Evolutionary conservation across 2,888 invertebrate genomes (phyloP).

Genomic region (Eilema caniola): DNA sequence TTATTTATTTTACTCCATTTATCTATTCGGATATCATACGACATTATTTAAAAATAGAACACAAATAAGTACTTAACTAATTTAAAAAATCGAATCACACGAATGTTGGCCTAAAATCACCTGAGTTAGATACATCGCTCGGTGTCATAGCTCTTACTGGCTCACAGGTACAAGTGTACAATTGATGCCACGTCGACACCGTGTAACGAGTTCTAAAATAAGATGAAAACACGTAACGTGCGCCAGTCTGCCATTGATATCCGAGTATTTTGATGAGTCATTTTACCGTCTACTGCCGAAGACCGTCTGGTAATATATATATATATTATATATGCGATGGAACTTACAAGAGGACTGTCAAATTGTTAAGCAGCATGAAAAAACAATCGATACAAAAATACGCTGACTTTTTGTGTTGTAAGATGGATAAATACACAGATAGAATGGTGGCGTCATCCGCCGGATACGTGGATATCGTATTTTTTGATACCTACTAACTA

Average conservation of each 20-base stretch:
- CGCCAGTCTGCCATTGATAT: conserved; percentile 64
- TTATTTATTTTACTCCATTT: not conserved
- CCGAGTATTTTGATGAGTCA: conserved; percentile 63
- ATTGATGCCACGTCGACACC: conserved; percentile 53
- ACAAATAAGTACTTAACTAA: not conserved
- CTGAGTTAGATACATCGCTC: conserved; percentile 12
- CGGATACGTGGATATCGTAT: conserved; percentile 1
- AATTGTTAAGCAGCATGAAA: not conserved
- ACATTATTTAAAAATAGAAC: conserved; percentile 5
- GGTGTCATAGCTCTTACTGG: conserved; percentile 23
- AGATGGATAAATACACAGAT: not conserved
- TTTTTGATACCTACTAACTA: not conserved
- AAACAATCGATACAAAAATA: not conserved
- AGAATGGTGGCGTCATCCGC: not conserved
- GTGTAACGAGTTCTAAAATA: conserved; percentile 62
- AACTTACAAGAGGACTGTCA: conserved; percentile 17
- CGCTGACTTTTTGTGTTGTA: not conserved
- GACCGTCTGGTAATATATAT: conserved; percentile 34
- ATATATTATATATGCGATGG: conserved; percentile 27
- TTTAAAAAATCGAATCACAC: conserved; percentile 12
- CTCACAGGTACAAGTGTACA: conserved; percentile 32
- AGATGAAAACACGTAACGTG: conserved; percentile 55
- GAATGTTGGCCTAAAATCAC: conserved; percentile 17
- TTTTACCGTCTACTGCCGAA: conserved; percentile 52
- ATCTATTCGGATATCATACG: not conserved